Percentiles rank a stretch among this genome's conserved stretches.
These are phyloP conservation scores for Verasper variegatus DNA, from an alignment of 2,113 vertebrate genomes.

Conservation along the genomic window DNA sequence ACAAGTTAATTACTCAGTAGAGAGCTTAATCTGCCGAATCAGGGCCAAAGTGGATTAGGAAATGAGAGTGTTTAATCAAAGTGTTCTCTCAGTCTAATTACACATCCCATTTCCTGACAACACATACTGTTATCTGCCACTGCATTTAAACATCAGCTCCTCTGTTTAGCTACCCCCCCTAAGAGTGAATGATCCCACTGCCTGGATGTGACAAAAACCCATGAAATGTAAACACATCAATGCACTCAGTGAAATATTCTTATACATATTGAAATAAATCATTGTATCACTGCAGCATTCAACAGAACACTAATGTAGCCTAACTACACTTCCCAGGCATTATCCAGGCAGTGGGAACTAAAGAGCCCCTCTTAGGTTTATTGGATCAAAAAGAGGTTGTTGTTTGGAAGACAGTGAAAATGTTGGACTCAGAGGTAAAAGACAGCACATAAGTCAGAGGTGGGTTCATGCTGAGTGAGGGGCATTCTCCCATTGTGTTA, in stretches of 20 bases:
- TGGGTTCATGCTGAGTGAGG: slow-evolving; percentile 4
- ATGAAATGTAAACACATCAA: slow-evolving; percentile 25
- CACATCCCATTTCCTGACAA: slow-evolving; percentile 76
- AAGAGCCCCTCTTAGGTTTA: slow-evolving; percentile 8
- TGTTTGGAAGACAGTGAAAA: slow-evolving; percentile 2
- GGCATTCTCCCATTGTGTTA: slow-evolving; percentile 4
- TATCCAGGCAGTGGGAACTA: background rate
- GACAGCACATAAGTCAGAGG: background rate
- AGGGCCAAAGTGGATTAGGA: slow-evolving; percentile 83
- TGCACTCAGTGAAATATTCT: slow-evolving; percentile 12
- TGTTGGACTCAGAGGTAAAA: background rate
- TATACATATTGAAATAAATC: slow-evolving; percentile 24
- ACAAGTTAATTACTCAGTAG: slow-evolving; percentile 77
- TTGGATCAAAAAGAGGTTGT: background rate
- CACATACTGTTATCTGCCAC: slow-evolving; percentile 67
- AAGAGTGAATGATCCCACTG: slow-evolving; percentile 38
- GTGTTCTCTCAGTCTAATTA: slow-evolving; percentile 77
- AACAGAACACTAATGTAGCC: slow-evolving; percentile 6
- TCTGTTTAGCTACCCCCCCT: slow-evolving; percentile 41
- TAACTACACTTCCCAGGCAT: slow-evolving; percentile 9
- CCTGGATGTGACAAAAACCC: slow-evolving; percentile 29
- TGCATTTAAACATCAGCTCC: slow-evolving; percentile 62
- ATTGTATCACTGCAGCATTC: background rate
- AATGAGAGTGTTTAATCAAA: slow-evolving; percentile 82
- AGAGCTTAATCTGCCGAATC: slow-evolving; percentile 80